Evolutionary conservation across 2,113 vertebrate species (phyloP), one percentile per base, ranked within the genome.

Genomic region (Microtus pennsylvanicus): DNA sequence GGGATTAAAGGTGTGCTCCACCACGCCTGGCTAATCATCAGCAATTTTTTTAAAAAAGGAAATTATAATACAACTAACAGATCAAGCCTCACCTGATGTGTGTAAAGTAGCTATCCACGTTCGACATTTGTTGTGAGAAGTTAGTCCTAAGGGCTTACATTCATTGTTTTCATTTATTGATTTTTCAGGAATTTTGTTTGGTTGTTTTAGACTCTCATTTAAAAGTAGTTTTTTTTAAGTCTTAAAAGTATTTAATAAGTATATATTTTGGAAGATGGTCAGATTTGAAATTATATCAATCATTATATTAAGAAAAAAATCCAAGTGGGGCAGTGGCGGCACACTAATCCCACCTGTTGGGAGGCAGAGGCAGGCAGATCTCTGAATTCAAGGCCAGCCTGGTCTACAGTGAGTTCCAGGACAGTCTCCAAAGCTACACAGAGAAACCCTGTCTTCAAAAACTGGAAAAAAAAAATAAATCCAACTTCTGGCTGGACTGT

Each of bases 171-270:
- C 30, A 86, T 91, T 94, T 93, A 92, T 28, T 90, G 63, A 82
- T 92, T 94, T 80, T 91, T 69, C 19, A 80, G 55, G 85, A 33
- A 85, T 91, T 94, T 90, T 86, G 2, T 89, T 7, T 89, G 50
- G n/a, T 87, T 55, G 90, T 93, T 89, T 82, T 65, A 93, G 74
- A 80, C 3, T 22, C 9, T 91, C 78, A 67, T 93, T 96, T 78
- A 55, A 90, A 93, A 89, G 74, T 89, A 67, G 35, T 42, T 96
- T 93, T 97, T 42, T 97, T 85, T 21, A 93, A 80, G 7, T 67
- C 86, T 69, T 69, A 63, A 63, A 82, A 95, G 74, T 81, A 87
- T 28, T 80, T 94, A 83, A n/a, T 89, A 91, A 12, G 70, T 55
- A 85, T 93, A 92, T 11, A 19, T 92, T 72, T 38, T 42, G n/a